phyloP scores from a whole-genome alignment of 2,888 invertebrate genomes.

The Acrocyrtus sp. region DNA sequence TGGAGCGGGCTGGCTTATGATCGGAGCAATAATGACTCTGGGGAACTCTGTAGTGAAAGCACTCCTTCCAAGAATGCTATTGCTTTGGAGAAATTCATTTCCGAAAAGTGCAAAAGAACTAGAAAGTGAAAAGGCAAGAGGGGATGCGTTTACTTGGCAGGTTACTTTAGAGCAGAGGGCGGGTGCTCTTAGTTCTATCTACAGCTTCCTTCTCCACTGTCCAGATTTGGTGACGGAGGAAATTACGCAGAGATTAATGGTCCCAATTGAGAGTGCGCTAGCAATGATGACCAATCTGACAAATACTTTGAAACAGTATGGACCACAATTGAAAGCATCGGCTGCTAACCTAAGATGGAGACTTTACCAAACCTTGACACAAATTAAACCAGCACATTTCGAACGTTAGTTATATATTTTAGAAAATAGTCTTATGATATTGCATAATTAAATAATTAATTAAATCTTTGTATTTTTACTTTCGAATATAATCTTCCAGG shows the following conservation, averaged over 20 bases:
- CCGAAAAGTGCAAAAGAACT: constrained; percentile 96
- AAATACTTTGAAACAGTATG: constrained; percentile 86
- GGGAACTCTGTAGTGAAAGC: constrained; percentile 83
- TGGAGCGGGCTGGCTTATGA: constrained; percentile 96
- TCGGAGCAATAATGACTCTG: constrained; percentile 95
- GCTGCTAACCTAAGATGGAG: constrained; percentile 93
- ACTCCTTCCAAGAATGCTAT: constrained; percentile 89
- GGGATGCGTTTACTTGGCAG: constrained; percentile 99
- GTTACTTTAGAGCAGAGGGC: constrained; percentile 96
- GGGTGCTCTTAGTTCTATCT: constrained; percentile 95
- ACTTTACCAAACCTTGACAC: constrained; percentile 86
- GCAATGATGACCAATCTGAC: constrained; percentile 92
- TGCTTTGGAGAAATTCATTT: constrained; percentile 98
- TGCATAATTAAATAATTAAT: background rate
- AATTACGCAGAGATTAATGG: constrained; percentile 85
- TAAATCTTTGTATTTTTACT: constrained; percentile 8
- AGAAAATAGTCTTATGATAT: too few relatives aligned
- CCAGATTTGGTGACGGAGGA: constrained; percentile 92
- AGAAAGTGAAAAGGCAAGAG: constrained; percentile 94
- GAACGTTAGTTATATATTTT: too few relatives aligned
- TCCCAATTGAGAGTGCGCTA: constrained; percentile 94
- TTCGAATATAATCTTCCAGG: too few relatives aligned
- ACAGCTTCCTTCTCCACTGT: constrained; percentile 91
- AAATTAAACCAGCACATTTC: constrained; percentile 81
- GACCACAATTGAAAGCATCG: constrained; percentile 92